Conservation (phyloP, 2,113 vertebrate genomes). For the Athene noctua region DNA sequence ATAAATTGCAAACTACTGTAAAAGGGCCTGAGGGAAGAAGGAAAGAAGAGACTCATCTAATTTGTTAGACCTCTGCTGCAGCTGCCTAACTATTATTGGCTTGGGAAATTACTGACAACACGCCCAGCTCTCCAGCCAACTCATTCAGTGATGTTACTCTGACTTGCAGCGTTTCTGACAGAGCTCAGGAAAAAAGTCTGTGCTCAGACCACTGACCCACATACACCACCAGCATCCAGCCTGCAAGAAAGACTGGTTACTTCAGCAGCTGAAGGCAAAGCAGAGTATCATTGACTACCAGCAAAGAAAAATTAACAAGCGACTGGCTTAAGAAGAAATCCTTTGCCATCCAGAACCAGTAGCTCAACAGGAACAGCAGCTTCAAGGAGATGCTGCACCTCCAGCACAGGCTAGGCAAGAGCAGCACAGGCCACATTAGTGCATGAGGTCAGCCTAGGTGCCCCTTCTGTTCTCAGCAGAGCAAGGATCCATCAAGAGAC, state of each 20-base stretch:
- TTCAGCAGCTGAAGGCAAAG: not conserved
- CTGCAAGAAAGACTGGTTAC: not conserved
- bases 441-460: not conserved
- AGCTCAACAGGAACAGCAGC: not conserved
- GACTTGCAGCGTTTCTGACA: not conserved
- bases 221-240: not conserved
- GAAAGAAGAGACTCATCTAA: not conserved
- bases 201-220: not conserved
- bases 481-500: not conserved
- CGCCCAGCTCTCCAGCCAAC: not conserved
- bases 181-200: not conserved
- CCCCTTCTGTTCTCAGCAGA: not conserved
- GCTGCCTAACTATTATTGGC: not conserved
- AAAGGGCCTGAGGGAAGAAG: not conserved
- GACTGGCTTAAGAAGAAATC: not conserved
- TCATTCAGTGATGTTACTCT: not conserved
- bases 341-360: not conserved
- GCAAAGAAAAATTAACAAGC: not conserved
- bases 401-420: not conserved
- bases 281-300: not conserved
- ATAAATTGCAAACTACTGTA: not conserved
- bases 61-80: not conserved
- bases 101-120: not conserved
- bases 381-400: not conserved
- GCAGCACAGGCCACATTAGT: not conserved